These are phyloP conservation scores for Dendrocincla tyrannina DNA, from an alignment of 2,797 vertebrate species.

Conservation along the genomic window DNA sequence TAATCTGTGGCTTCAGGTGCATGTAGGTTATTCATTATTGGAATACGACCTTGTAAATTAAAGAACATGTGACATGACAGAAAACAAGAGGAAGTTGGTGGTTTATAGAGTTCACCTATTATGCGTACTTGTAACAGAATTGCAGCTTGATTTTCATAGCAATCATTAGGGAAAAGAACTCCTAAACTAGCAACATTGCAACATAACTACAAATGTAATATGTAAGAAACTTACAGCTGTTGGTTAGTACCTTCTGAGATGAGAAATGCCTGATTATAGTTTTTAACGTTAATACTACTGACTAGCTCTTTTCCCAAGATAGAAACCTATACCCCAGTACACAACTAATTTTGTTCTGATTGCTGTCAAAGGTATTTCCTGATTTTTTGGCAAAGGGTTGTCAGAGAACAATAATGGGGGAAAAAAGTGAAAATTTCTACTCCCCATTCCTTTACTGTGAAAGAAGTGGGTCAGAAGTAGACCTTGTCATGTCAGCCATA, in stretches of 20 bases:
- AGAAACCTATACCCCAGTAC: neutral
- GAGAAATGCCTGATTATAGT: neutral
- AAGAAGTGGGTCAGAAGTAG: neutral
- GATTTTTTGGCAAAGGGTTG: neutral
- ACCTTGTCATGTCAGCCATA: neutral
- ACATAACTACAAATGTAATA: neutral
- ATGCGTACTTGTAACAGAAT: neutral
- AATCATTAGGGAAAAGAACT: neutral
- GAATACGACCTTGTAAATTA: neutral
- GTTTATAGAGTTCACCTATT: neutral
- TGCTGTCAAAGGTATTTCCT: conserved; percentile 17
- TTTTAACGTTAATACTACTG: neutral
- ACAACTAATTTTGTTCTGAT: neutral
- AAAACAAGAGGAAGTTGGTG: neutral
- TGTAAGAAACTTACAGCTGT: neutral
- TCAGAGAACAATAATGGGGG: neutral
- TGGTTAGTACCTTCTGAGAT: neutral
- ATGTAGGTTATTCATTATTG: neutral
- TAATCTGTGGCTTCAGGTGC: neutral
- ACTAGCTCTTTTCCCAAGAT: neutral
- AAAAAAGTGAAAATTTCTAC: neutral
- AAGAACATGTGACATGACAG: neutral
- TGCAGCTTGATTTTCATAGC: neutral
- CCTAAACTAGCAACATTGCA: neutral
- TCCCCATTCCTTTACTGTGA: neutral